Conservation (phyloP, 2,797 vertebrate genomes). For the Epinephelus awoara region DNA sequence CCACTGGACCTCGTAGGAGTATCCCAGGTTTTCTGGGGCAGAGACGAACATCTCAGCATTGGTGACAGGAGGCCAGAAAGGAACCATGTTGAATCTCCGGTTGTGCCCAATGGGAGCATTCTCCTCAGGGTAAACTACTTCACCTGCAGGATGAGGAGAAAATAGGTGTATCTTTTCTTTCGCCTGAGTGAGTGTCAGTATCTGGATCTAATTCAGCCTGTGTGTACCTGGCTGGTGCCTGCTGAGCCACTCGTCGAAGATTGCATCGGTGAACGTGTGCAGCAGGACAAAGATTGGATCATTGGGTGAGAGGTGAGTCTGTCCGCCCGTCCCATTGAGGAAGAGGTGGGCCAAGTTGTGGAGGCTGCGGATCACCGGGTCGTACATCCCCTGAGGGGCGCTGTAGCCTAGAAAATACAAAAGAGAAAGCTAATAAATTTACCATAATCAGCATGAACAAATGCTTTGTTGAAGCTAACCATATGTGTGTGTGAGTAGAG, state of each 20-base stretch:
- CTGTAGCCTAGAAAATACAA: slow-evolving; percentile 90
- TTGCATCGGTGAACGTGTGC: slow-evolving; percentile 95
- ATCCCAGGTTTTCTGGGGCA: slow-evolving; percentile 93
- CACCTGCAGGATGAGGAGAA: slow-evolving; percentile 82
- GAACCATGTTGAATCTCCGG: slow-evolving; percentile 95
- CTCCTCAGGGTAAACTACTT: slow-evolving; percentile 91
- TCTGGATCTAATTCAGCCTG: not conserved
- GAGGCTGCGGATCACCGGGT: slow-evolving; percentile 93
- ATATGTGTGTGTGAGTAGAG: slow-evolving; percentile 65
- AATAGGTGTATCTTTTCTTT: not conserved
- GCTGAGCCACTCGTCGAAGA: slow-evolving; percentile 97
- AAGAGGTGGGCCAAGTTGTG: slow-evolving; percentile 98
- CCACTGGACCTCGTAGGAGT: slow-evolving; percentile 95
- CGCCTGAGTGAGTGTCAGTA: not conserved
- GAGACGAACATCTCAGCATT: slow-evolving; percentile 95
- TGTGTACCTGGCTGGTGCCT: slow-evolving; percentile 89
- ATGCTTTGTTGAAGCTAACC: slow-evolving; percentile 59
- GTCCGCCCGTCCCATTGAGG: slow-evolving; percentile 96
- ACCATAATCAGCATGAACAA: slow-evolving; percentile 65
- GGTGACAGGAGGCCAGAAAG: slow-evolving; percentile 97
- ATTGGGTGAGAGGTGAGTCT: slow-evolving; percentile 97
- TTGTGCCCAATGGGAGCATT: slow-evolving; percentile 98
- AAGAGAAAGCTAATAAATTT: slow-evolving; percentile 22
- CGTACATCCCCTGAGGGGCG: slow-evolving; percentile 92
- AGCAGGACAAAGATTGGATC: slow-evolving; percentile 96